Base-by-base conservation (phyloP, 2,113 vertebrate genomes). In the Cheirogaleus medius region DNA sequence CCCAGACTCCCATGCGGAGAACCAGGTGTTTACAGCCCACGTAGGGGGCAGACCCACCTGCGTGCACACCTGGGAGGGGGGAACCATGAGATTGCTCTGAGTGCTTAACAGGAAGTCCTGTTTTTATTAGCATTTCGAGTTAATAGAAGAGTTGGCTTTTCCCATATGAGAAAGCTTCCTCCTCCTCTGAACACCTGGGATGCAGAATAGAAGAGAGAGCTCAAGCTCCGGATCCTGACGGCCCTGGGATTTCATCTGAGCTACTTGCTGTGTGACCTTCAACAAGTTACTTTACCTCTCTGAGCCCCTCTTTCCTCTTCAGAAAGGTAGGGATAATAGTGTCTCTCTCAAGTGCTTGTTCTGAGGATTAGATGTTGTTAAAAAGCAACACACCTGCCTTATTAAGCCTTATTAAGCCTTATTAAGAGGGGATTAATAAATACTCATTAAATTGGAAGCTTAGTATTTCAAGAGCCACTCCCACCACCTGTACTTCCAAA, bases 21-120 rank as follows among this genome's bases (percentile, higher is more conserved):
- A n/a, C 23, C n/a, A 73, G 86, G 58, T 0, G 0, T 0, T 15
- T 32, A 21, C 23, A 44, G 60, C 15, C 13, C 20, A 0, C 0
- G 2, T 32, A 58, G 87, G 21, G 21, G 69, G 32, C 32, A 64
- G 29, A 64, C 63, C 11, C 29, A 64, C 37, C 71, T 56, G 56
- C 0, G 0, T 7, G 49, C 39, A 64, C 68, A 78, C 81, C 76
- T 49, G 7, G 9, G 39, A 73, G 6, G 11, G 25, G 14, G 17
- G 39, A 39, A 32, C 68, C 47, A 37, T 12, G 47, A 78, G 39
- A 47, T 23, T n/a, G n/a, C 39, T 94, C 5, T 54, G 56, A 32
- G 6, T 29, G n/a, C 32, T 56, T 77, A 47, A 54, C 21, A 54
- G 56, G 60, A 71, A 71, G 63, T 56, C 63, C 27, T 2, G 25